Percentiles rank a stretch among this genome's conserved stretches.
These are phyloP conservation scores for Megaceryle alcyon DNA, from an alignment of 2,797 vertebrate species.

Conservation along the genomic window DNA sequence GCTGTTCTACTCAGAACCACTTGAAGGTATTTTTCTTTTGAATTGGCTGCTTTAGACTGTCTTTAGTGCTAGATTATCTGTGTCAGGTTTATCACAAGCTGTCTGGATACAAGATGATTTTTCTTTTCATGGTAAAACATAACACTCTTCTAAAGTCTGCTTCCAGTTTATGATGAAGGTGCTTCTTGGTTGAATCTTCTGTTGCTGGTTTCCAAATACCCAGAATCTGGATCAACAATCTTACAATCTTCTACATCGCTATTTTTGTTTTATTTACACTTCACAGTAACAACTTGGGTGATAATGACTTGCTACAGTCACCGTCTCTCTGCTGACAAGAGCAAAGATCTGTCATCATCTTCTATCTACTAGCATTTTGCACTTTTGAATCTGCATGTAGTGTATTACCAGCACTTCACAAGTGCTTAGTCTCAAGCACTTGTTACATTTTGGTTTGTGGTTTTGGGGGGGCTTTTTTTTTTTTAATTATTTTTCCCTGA, in stretches of 20 bases:
- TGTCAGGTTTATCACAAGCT: slow-evolving; percentile 70
- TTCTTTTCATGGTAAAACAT: slow-evolving; percentile 47
- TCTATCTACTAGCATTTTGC: slow-evolving; percentile 50
- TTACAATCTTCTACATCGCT: slow-evolving; percentile 19
- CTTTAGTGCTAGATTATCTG: slow-evolving; percentile 66
- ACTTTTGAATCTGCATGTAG: slow-evolving; percentile 59
- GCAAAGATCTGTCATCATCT: slow-evolving; percentile 71
- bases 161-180: slow-evolving; percentile 46
- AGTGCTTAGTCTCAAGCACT: slow-evolving; percentile 35
- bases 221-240: slow-evolving; percentile 65
- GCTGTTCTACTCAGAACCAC: slow-evolving; percentile 60
- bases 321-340: slow-evolving; percentile 71
- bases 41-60: slow-evolving; percentile 65
- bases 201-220: slow-evolving; percentile 48
- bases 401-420: slow-evolving; percentile 45
- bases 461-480: background rate
- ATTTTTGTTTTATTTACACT: slow-evolving; percentile 74
- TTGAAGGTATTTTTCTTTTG: slow-evolving; percentile 74
- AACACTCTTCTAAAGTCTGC: slow-evolving; percentile 20
- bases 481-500: background rate
- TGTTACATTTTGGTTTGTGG: background rate
- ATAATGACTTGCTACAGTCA: slow-evolving; percentile 70
- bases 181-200: slow-evolving; percentile 32
- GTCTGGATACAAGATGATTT: slow-evolving; percentile 58
- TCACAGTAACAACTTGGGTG: slow-evolving; percentile 71